Evolutionary conservation across 2,113 vertebrate genomes (phyloP), one percentile per base, ranked within the genome.

Genomic region (Toxotes chatareus): DNA sequence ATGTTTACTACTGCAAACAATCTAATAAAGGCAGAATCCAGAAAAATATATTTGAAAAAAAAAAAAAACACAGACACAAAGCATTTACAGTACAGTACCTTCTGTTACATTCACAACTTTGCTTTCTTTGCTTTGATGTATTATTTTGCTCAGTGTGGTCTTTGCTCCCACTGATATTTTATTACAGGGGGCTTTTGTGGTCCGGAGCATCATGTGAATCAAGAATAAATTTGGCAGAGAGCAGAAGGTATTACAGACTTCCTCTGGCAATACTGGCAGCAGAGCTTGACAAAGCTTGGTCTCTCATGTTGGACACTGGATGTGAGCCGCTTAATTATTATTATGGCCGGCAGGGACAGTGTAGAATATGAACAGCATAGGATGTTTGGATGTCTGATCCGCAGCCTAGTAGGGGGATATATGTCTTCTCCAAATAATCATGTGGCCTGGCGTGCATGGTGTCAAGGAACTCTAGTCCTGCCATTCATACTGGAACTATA

Each of bases 121-220:
- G 62, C 27, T 27, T 49, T 32, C 10, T 44, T 72, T 63, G 27
- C 62, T 34, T 34, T 64, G 31, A 63, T 38, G 4, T 60, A 9
- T 46, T 2, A 14, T 17, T 72, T 40, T 57, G 8, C 19, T 44
- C 61, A 36, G 53, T 32, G 27, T n/a, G 38, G 27, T 63, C 10
- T 64, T 60, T 75, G 11, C 14, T 40, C 23, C 53, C 13, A 34
- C 16, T 59, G 49, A 66, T 14, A 65, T 55, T 46, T 79, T 66
- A 38, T 73, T 34, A 55, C 65, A 21, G 10, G 14, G 16, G 4
- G 4, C 0, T 7, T 75, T 32, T 73, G 42, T 47, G 66, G 27
- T 72, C 17, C 23, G 66, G 55, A 59, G 40, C 44, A 27, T 73
- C 65, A 81, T 38, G 68, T 87, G 78, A 76, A 76, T 71, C 44